These are phyloP conservation scores for Dryobates pubescens DNA, from an alignment of 2,797 vertebrate species.

Conservation along the genomic window DNA sequence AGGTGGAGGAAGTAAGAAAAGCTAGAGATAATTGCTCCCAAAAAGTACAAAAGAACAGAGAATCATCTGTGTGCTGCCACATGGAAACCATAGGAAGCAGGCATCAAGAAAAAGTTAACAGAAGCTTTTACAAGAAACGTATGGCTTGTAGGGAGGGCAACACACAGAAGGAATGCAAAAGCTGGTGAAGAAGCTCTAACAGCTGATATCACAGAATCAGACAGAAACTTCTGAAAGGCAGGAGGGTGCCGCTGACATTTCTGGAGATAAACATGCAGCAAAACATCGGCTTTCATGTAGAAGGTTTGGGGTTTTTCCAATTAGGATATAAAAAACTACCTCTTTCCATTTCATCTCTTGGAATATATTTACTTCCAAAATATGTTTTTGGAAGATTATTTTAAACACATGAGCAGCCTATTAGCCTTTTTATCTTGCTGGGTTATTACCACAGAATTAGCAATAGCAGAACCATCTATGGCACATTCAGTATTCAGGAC, in stretches of 20 bases:
- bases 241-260: neutral
- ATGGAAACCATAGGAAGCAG: neutral
- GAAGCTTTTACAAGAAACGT: slow-evolving; percentile 6
- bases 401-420: neutral
- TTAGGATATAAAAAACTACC: neutral
- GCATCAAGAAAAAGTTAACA: neutral
- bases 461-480: slow-evolving; percentile 32
- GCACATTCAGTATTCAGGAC: neutral
- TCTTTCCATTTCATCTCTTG: neutral
- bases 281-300: neutral
- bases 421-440: slow-evolving; percentile 39
- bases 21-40: neutral
- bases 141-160: neutral
- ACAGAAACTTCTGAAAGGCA: neutral
- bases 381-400: slow-evolving; percentile 16
- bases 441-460: slow-evolving; percentile 53
- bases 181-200: neutral
- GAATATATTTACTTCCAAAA: slow-evolving; percentile 38
- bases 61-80: neutral
- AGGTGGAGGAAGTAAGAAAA: neutral
- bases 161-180: neutral
- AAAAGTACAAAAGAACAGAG: neutral
- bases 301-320: neutral
- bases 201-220: neutral
- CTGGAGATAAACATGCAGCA: neutral